Conservation (phyloP, 2,113 vertebrate species). For the Saccopteryx bilineata region DNA sequence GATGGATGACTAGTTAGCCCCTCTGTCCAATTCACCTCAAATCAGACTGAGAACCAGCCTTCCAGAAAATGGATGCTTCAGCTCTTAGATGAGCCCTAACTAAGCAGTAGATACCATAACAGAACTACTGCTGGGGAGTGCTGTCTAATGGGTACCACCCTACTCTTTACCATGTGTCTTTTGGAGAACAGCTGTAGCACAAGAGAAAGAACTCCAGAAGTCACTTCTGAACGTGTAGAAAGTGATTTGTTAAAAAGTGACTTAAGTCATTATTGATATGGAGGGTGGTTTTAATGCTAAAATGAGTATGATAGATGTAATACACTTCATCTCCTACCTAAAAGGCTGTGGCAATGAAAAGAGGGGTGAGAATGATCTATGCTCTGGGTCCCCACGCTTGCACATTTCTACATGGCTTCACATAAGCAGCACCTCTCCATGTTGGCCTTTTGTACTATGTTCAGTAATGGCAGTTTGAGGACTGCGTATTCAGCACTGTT, state of each 20-base stretch:
- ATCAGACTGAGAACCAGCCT: not conserved
- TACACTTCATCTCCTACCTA: not conserved
- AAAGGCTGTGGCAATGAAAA: not conserved
- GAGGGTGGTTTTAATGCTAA: not conserved
- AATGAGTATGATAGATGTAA: not conserved
- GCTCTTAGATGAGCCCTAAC: not conserved
- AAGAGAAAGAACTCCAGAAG: not conserved
- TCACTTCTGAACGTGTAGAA: not conserved
- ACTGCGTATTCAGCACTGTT: not conserved
- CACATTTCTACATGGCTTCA: not conserved
- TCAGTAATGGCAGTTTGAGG: not conserved
- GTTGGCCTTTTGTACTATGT: not conserved
- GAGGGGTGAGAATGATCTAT: not conserved
- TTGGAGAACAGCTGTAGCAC: not conserved
- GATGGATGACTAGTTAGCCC: fast-evolving
- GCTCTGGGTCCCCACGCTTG: not conserved
- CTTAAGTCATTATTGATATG: not conserved
- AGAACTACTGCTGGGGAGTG: not conserved
- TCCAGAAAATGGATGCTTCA: not conserved
- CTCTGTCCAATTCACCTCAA: not conserved
- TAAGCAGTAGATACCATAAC: not conserved
- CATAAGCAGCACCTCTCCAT: not conserved
- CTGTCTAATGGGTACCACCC: not conserved
- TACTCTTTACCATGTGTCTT: not conserved
- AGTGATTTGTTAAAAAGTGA: not conserved